Percentiles rank a stretch among this genome's conserved stretches.
These are phyloP conservation scores for Scotopteryx bipunctaria DNA, from an alignment of 2,888 invertebrate genomes.

Conservation along the genomic window DNA sequence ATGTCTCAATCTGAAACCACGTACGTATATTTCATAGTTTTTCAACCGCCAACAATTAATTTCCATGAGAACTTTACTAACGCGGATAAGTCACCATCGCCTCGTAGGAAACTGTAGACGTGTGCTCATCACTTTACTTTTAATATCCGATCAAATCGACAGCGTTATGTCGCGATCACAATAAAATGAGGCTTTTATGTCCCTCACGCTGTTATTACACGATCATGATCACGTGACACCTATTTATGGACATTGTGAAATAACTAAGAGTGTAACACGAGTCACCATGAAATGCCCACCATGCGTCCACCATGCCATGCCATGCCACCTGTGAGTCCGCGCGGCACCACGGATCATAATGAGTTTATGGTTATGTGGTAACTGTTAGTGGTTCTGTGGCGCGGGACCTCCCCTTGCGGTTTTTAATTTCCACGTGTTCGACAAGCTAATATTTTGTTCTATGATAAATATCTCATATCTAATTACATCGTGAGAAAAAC, in stretches of 20 bases:
- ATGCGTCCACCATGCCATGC: neutral
- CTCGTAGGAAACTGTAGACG: too few relatives aligned
- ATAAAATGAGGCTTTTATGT: constrained; percentile 5
- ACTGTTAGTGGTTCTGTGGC: neutral
- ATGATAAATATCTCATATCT: too few relatives aligned
- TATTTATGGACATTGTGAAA: constrained; percentile 17
- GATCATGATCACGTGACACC: constrained; percentile 15
- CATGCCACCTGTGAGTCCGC: constrained; percentile 7
- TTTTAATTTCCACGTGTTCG: neutral
- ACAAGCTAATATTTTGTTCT: neutral
- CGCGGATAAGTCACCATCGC: too few relatives aligned
- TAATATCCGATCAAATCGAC: neutral
- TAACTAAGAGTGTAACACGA: constrained; percentile 9
- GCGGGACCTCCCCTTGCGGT: constrained; percentile 2
- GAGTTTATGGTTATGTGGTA: neutral
- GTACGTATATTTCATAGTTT: too few relatives aligned
- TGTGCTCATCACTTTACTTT: neutral
- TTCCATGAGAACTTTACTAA: too few relatives aligned
- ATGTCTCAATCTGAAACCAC: too few relatives aligned
- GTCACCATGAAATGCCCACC: too few relatives aligned
- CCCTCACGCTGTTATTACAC: constrained; percentile 15
- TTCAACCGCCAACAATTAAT: too few relatives aligned
- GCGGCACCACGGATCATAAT: neutral
- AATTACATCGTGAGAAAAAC: too few relatives aligned
- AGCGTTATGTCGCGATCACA: neutral